Evolutionary conservation across 2,797 vertebrate genomes (phyloP).

Genomic region (Falco naumanni): DNA sequence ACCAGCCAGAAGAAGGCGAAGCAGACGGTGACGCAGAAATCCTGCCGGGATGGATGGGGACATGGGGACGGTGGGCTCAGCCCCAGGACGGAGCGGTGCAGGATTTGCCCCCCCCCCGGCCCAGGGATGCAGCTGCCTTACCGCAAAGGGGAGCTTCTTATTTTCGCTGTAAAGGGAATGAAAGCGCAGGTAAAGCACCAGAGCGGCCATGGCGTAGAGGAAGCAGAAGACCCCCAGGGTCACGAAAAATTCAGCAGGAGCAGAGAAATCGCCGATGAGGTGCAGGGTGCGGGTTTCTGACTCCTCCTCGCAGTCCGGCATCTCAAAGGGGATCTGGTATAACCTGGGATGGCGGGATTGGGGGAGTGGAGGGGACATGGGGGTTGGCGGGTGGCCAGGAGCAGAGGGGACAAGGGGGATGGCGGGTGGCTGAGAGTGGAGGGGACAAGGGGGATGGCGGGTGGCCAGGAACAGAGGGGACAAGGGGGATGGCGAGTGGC

Average conservation of each 20-base stretch:
- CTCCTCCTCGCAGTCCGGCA: conserved; percentile 75
- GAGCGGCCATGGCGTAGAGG: conserved; percentile 86
- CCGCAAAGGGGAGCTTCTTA: conserved; percentile 82
- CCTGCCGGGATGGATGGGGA: conserved; percentile 72
- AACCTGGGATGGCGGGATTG: conserved; percentile 76
- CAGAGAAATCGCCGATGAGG: conserved; percentile 86
- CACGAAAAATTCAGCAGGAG: conserved; percentile 90
- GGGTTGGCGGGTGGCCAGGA: too few species aligned
- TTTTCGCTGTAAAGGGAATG: conserved; percentile 85
- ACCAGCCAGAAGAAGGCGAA: conserved; percentile 96
- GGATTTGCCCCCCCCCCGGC: accelerated
- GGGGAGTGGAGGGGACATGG: background rate
- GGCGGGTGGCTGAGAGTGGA: background rate
- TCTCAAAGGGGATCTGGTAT: conserved; percentile 77
- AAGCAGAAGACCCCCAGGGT: conserved; percentile 89
- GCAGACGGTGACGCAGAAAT: conserved; percentile 87
- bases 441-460: background rate
- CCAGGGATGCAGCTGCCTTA: conserved; percentile 66
- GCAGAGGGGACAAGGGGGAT: too few species aligned
- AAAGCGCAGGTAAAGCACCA: conserved; percentile 89
- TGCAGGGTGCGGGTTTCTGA: conserved; percentile 47
- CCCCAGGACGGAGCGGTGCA: too few species aligned
- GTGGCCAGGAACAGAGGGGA: background rate
- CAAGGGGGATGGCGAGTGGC: background rate
- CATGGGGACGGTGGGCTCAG: background rate